phyloP scores from a whole-genome alignment of 2,113 vertebrate genomes.

The Lepus timidus region DNA sequence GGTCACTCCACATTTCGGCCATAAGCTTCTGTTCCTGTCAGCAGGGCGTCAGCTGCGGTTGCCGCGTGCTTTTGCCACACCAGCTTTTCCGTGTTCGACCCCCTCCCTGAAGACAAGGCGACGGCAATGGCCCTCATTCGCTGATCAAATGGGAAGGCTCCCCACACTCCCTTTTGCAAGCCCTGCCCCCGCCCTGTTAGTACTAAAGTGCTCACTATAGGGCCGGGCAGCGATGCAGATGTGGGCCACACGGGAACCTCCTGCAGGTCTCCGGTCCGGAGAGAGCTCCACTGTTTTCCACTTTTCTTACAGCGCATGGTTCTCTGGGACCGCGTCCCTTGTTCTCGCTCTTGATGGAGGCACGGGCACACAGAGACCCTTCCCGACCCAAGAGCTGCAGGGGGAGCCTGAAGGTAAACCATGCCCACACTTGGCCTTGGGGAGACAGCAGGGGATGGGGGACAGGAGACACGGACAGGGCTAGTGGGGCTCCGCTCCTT shows the following conservation, averaged over 20 bases:
- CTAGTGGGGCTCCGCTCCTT: neutral
- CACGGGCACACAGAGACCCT: neutral
- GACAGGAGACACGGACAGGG: rapidly evolving
- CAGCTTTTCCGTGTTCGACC: neutral
- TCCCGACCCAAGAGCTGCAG: neutral
- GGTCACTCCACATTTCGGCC: too few relatives aligned
- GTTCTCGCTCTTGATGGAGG: neutral
- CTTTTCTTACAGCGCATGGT: neutral
- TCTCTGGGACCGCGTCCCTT: neutral
- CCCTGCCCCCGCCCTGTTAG: too few relatives aligned
- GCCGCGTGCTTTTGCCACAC: neutral
- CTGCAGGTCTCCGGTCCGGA: neutral
- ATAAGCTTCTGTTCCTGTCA: rapidly evolving
- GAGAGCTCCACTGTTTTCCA: neutral
- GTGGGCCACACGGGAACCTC: too few relatives aligned
- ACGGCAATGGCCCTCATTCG: too few relatives aligned
- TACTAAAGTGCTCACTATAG: too few relatives aligned
- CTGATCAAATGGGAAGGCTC: neutral
- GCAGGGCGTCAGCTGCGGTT: neutral
- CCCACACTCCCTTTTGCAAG: neutral
- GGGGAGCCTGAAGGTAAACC: neutral
- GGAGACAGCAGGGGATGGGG: neutral
- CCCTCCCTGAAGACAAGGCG: too few relatives aligned
- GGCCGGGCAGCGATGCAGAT: too few relatives aligned
- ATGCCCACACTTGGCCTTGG: neutral